Evolutionary conservation across 2,113 vertebrate species (phyloP).

Genomic region (Pholis gunnellus): DNA sequence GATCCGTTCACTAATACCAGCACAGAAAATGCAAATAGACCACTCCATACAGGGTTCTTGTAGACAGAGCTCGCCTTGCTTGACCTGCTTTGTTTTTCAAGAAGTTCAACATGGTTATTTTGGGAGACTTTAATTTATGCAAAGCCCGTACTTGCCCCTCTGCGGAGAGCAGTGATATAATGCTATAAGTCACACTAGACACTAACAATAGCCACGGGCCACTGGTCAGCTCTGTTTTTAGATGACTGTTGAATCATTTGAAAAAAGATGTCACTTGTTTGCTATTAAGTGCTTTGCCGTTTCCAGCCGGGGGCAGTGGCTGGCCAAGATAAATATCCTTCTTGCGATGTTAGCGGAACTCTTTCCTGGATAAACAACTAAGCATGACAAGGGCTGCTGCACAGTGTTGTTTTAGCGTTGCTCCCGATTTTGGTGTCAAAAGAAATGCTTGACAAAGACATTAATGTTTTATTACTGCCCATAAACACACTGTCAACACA

Average conservation of each 20-base stretch:
- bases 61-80: constrained; percentile 18
- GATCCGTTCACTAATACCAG: constrained; percentile 8
- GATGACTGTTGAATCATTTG: constrained; percentile 81
- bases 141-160: constrained; percentile 73
- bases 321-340: constrained; percentile 84
- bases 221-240: constrained; percentile 81
- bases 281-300: constrained; percentile 84
- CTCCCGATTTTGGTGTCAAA: constrained; percentile 58
- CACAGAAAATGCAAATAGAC: not conserved
- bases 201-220: constrained; percentile 82
- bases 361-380: constrained; percentile 74
- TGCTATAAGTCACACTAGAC: constrained; percentile 83
- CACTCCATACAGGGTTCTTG: constrained; percentile 1
- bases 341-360: constrained; percentile 74
- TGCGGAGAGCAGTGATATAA: constrained; percentile 76
- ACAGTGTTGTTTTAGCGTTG: constrained; percentile 52
- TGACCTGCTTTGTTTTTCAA: constrained; percentile 61
- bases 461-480: constrained; percentile 64
- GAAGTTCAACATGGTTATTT: constrained; percentile 75
- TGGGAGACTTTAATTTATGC: constrained; percentile 81
- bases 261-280: constrained; percentile 84
- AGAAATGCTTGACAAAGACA: constrained; percentile 53
- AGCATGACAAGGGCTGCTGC: constrained; percentile 63
- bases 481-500: constrained; percentile 64
- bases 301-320: constrained; percentile 69